These are phyloP conservation scores for Mamestra configurata DNA, from an alignment of 1,140 invertebrate genomes.

Conservation along the genomic window DNA sequence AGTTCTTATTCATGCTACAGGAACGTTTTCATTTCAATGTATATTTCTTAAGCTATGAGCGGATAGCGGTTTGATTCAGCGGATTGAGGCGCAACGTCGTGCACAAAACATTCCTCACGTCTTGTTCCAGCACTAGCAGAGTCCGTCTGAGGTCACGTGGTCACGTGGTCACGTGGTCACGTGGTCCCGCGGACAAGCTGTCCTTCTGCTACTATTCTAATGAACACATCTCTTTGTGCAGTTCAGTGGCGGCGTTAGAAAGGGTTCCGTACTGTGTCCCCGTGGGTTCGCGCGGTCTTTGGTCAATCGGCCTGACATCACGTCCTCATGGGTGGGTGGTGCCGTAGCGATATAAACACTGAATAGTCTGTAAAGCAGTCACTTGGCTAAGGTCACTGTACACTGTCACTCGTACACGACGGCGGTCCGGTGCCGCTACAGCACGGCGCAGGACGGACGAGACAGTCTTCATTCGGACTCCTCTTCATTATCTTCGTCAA, in stretches of 20 bases:
- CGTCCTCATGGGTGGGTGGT: conserved; percentile 1
- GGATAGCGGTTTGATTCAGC: background rate
- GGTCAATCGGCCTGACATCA: conserved; percentile 7
- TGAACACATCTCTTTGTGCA: conserved; percentile 66
- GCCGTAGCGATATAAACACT: conserved; percentile 40
- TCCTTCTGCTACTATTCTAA: conserved; percentile 50
- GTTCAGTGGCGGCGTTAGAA: conserved; percentile 27
- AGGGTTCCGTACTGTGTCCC: conserved; percentile 13
- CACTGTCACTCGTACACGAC: conserved; percentile 12
- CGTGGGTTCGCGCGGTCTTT: conserved; percentile 4
- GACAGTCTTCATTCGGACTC: conserved; percentile 92
- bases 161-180: background rate
- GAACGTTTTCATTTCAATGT: conserved; percentile 72
- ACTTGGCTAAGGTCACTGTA: conserved; percentile 34
- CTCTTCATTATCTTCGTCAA: conserved; percentile 92
- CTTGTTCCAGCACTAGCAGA: background rate
- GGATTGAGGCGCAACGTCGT: conserved; percentile 5
- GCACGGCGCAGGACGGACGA: conserved; percentile 70
- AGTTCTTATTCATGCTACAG: conserved; percentile 74
- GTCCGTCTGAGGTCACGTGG: too few species aligned
- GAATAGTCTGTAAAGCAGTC: conserved; percentile 27
- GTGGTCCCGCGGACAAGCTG: background rate
- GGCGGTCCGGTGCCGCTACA: conserved; percentile 56
- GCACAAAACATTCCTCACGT: conserved; percentile 5
- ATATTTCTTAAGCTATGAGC: conserved; percentile 53